These are phyloP conservation scores for Mycetomoellerius zeteki DNA, from an alignment of 1,140 invertebrate species.

Conservation along the genomic window DNA sequence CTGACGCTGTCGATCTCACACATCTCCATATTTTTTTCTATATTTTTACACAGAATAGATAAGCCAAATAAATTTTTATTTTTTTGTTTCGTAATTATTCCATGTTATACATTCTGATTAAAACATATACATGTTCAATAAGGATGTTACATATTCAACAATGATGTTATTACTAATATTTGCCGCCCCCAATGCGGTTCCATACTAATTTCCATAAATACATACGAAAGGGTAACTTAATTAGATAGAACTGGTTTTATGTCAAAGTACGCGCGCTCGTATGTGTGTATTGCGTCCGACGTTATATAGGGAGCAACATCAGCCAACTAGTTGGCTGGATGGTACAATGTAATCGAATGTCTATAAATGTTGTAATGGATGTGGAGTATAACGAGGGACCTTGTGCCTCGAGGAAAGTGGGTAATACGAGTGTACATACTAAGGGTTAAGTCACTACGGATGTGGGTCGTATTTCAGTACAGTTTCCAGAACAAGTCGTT, in stretches of 20 bases:
- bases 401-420: constrained; percentile 40
- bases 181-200: neutral
- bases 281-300: neutral
- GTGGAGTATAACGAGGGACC: constrained; percentile 47
- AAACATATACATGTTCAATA: constrained; percentile 1
- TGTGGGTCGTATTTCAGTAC: constrained; percentile 6
- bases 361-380: constrained; percentile 61
- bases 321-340: neutral
- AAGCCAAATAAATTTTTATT: neutral
- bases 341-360: constrained; percentile 41
- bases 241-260: constrained; percentile 44
- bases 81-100: neutral
- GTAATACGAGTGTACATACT: constrained; percentile 1
- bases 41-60: neutral
- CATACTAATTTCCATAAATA: constrained; percentile 26
- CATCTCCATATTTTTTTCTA: neutral
- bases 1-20: neutral
- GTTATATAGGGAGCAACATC: neutral
- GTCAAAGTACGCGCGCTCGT: neutral
- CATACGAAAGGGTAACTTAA: constrained; percentile 8
- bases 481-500: neutral
- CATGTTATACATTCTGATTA: neutral
- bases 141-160: neutral
- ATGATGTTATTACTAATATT: neutral
- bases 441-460: neutral